These are phyloP conservation scores for Onychostruthus taczanowskii DNA, from an alignment of 2,113 vertebrate genomes.

Conservation along the genomic window DNA sequence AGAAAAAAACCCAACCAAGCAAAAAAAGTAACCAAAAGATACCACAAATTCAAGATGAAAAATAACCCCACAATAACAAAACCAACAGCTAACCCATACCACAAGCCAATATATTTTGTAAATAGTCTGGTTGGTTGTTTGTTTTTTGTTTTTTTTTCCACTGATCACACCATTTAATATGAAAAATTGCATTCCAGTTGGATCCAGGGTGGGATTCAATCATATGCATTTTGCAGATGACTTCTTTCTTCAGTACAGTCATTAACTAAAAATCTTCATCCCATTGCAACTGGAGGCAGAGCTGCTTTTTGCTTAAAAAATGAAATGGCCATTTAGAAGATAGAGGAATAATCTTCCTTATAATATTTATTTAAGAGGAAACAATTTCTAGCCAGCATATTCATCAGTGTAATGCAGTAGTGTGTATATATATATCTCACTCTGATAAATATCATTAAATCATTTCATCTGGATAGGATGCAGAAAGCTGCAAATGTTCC, in stretches of 20 bases:
- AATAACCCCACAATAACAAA: neutral
- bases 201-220: neutral
- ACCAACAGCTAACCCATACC: neutral
- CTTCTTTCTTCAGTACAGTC: neutral
- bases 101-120: neutral
- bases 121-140: neutral
- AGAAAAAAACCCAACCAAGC: fast-evolving
- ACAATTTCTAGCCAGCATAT: neutral
- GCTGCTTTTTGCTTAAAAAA: neutral
- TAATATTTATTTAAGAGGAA: neutral
- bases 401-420: neutral
- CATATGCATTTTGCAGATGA: neutral
- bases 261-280: neutral
- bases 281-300: neutral
- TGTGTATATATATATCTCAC: neutral
- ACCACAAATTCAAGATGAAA: neutral
- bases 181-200: neutral
- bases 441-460: neutral
- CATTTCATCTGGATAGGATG: neutral
- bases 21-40: neutral
- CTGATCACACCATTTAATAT: neutral
- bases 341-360: neutral
- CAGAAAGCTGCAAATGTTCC: neutral
- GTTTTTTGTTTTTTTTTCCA: neutral
- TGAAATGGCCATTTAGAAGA: neutral